phyloP scores from a whole-genome alignment of 1,140 invertebrate species.

The Calephelis virginiensis region DNA sequence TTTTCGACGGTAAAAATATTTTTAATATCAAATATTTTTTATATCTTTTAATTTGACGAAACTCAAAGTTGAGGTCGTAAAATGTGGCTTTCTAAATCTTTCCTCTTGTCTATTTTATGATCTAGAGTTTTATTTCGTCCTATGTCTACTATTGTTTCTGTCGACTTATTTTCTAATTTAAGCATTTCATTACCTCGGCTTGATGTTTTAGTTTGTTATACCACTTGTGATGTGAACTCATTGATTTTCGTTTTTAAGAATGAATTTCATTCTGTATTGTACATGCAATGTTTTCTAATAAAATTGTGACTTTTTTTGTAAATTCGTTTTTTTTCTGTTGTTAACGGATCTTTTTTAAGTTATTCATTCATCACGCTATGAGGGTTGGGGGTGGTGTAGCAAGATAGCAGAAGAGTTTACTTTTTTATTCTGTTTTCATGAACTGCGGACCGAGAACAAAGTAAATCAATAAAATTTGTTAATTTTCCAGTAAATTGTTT shows the following conservation, averaged over 20 bases:
- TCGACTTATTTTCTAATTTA: conserved; percentile 25
- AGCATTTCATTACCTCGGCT: conserved; percentile 69
- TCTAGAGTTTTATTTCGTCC: conserved; percentile 19
- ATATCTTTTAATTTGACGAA: conserved; percentile 42
- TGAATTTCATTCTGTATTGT: conserved; percentile 11
- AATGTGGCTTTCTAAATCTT: conserved; percentile 40
- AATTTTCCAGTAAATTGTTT: too few relatives aligned
- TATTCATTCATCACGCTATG: too few relatives aligned
- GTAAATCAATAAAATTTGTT: too few relatives aligned
- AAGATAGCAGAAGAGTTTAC: too few relatives aligned
- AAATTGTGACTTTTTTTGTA: neutral
- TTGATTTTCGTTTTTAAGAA: neutral
- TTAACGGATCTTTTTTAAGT: too few relatives aligned
- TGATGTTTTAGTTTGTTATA: conserved; percentile 21
- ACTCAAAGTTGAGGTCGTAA: conserved; percentile 67
- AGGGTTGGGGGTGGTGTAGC: too few relatives aligned
- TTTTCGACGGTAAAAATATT: neutral
- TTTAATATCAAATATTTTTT: conserved; percentile 23
- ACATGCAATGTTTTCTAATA: conserved; percentile 12
- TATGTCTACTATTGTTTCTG: conserved; percentile 20
- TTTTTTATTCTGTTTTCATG: too few relatives aligned
- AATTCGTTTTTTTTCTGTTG: too few relatives aligned
- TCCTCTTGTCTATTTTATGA: conserved; percentile 21
- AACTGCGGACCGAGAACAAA: too few relatives aligned
- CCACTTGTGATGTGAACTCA: neutral